A percentile compares a stretch with the other conserved stretches of the same genome.
Evolutionary conservation across 2,113 vertebrate species (phyloP).

Genomic region (Nycticebus coucang): DNA sequence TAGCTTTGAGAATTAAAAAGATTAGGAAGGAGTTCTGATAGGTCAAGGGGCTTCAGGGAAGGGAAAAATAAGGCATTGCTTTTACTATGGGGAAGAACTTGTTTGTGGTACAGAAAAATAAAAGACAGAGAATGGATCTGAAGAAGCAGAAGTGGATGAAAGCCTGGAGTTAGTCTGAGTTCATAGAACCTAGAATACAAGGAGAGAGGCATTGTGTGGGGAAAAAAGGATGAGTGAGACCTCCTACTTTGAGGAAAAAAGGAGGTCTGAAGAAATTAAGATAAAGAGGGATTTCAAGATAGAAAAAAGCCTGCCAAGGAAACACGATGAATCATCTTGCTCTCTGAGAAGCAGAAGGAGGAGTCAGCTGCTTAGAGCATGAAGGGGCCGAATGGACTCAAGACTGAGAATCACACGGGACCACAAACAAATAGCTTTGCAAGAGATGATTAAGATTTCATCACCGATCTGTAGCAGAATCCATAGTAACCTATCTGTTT

Average conservation of each 20-base stretch:
- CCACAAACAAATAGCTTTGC: background rate
- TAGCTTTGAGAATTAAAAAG: background rate
- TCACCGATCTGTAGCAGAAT: background rate
- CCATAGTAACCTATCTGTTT: background rate
- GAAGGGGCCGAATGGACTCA: rapidly evolving
- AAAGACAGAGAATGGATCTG: background rate
- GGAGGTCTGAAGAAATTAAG: rapidly evolving
- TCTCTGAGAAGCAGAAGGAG: background rate
- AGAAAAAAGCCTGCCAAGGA: background rate
- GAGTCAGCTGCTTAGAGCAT: background rate
- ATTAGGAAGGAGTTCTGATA: background rate
- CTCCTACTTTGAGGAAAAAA: background rate
- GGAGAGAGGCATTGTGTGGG: rapidly evolving
- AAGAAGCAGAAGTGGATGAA: background rate
- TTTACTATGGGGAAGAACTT: background rate
- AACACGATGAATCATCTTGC: background rate
- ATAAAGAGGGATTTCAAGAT: too few species aligned
- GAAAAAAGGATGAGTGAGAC: rapidly evolving
- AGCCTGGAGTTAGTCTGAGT: background rate
- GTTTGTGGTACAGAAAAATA: background rate
- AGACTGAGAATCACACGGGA: background rate
- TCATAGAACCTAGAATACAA: rapidly evolving
- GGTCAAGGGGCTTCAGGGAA: background rate
- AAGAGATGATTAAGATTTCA: background rate
- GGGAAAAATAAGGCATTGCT: background rate